Base-by-base conservation (phyloP, 2,113 vertebrate genomes). In the Propithecus coquereli region DNA sequence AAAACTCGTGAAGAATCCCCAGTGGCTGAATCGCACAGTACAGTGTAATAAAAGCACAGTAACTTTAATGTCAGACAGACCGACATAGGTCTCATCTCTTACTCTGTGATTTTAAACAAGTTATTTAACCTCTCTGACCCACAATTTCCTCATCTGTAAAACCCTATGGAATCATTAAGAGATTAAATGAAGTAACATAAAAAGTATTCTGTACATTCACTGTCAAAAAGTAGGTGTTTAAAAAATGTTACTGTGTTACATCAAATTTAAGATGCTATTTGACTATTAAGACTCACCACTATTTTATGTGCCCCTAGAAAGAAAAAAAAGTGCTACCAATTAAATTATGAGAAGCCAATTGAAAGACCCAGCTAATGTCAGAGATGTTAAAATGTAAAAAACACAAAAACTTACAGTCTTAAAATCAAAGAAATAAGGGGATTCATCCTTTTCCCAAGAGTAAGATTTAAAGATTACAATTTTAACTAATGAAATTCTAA, bases 401-500 rank as follows among this genome's bases (percentile, higher is more conserved):
- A 61, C 27, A 34, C 71, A 50, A 83, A 85, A 59, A 80, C 8
- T 79, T 47, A 43, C 2, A 54, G 3, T 81, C 65, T 95, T 90
- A 84, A 70, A 95, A 86, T 80, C 23, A 91, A 93, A 89, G 66
- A 85, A 94, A 90, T 68, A 65, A 54, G 32, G 37, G 85, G 14
- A 27, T 23, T 86, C 79, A 90, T 37, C 63, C 18, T 90, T 59
- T 87, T 54, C 13, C 57, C n/a, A 94, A 79, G 34, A 89, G 23
- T 68, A 57, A 91, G 47, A 90, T 84, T 92, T 87, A 90, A 88
- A 87, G 27, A 87, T 84, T 87, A 57, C 5, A 95, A 79, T 92
- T 94, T 94, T 30, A 94, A 87, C 32, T 74, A 95, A 91, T 79
- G 30, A 97, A 96, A 92, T 89, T 47, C 61, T 86, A 86, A 86